Percentiles rank a stretch among this genome's conserved stretches.
These are phyloP conservation scores for Hemicrepidius hirtus DNA, from an alignment of 2,888 invertebrate genomes.

Conservation along the genomic window DNA sequence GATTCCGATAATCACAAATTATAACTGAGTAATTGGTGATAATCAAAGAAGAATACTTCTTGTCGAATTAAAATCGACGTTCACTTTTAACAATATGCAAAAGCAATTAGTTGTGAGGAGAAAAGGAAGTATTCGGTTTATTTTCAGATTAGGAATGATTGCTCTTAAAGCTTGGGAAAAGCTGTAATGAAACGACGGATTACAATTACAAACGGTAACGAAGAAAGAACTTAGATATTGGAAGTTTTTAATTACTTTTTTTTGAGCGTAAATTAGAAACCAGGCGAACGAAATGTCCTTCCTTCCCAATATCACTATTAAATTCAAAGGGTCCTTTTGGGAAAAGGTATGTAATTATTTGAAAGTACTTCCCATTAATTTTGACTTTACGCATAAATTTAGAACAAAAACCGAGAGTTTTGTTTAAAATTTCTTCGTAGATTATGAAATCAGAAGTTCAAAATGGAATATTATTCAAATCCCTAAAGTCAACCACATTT, in stretches of 20 bases:
- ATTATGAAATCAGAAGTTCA: constrained; percentile 5
- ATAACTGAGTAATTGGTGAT: not conserved
- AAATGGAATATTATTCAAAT: constrained; percentile 11
- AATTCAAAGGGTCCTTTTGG: constrained; percentile 1
- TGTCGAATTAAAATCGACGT: constrained; percentile 1
- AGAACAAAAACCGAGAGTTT: no score
- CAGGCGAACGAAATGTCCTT: not conserved
- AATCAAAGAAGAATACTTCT: not conserved
- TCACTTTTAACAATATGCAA: constrained; percentile 15
- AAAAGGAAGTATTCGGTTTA: constrained; percentile 1
- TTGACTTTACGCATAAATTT: not conserved
- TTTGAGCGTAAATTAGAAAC: constrained; percentile 13
- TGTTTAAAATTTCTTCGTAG: no score
- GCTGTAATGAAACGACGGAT: constrained; percentile 20
- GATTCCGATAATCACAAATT: not conserved
- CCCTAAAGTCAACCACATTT: constrained; percentile 12
- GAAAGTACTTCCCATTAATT: not conserved
- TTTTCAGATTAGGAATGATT: constrained; percentile 8
- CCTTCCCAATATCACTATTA: constrained; percentile 2
- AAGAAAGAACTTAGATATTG: constrained; percentile 10
- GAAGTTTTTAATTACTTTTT: constrained; percentile 11
- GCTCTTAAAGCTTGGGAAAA: constrained; percentile 10
- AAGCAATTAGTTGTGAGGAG: constrained; percentile 2
- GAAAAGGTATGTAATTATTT: constrained; percentile 9
- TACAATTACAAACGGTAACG: constrained; percentile 15